These are phyloP conservation scores for Ephydatia muelleri DNA, from an alignment of 37 sponge, comb jelly and placozoan species.

Conservation along the genomic window DNA sequence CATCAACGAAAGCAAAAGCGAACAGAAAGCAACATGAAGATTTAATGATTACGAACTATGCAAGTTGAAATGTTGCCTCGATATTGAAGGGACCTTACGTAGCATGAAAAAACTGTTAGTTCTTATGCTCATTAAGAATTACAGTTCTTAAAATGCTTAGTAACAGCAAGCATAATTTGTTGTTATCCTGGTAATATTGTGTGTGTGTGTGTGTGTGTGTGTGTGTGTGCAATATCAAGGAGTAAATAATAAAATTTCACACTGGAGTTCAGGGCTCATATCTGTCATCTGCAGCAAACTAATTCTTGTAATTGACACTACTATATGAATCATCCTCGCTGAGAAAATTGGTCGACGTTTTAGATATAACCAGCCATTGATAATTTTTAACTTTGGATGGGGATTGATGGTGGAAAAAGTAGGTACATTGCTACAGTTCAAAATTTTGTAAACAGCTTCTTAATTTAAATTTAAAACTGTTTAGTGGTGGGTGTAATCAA, in stretches of 20 bases:
- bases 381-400: too few species aligned
- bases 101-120: background rate
- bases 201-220: background rate
- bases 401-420: too few species aligned
- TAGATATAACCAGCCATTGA: too few species aligned
- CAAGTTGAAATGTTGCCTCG: background rate
- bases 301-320: conserved; percentile 1
- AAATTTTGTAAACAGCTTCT: too few species aligned
- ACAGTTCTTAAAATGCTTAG: background rate
- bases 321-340: background rate
- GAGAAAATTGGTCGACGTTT: too few species aligned
- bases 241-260: background rate
- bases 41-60: background rate
- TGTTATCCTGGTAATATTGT: background rate
- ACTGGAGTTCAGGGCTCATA: background rate
- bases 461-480: too few species aligned
- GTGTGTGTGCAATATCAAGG: background rate
- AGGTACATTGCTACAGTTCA: too few species aligned
- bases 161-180: conserved; percentile 1
- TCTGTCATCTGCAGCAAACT: background rate
- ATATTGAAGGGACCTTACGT: background rate
- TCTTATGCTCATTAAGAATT: background rate
- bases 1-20: conserved; percentile 1
- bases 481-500: too few species aligned
- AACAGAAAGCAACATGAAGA: background rate